Evolutionary conservation across 2,113 vertebrate species (phyloP).

Genomic region (Cnemophilus loriae): DNA sequence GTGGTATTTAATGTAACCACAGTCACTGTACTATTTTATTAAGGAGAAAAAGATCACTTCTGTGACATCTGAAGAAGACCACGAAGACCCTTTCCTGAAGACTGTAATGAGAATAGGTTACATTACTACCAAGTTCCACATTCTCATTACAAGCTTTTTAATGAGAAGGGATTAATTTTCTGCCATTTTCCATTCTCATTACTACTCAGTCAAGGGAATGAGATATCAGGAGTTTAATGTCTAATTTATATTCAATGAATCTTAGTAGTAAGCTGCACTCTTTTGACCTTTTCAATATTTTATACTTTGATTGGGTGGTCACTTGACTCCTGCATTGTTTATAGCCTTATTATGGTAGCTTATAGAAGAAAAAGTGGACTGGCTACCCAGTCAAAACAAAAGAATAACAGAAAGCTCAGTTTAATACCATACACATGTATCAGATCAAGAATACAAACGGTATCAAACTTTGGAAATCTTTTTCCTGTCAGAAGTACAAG

Average conservation of each 20-base stretch:
- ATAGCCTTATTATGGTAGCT: not conserved
- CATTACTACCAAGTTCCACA: slow-evolving; percentile 17
- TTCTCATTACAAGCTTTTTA: slow-evolving; percentile 61
- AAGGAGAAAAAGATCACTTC: not conserved
- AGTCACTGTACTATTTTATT: not conserved
- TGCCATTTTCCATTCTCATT: slow-evolving; percentile 63
- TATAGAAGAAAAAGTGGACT: not conserved
- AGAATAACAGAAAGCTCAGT: not conserved
- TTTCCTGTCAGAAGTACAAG: not conserved
- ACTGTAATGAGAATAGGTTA: slow-evolving; percentile 30
- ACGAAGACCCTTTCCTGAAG: slow-evolving; percentile 10
- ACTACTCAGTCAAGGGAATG: slow-evolving; percentile 44
- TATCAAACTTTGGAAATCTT: not conserved
- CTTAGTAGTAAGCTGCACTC: slow-evolving; percentile 8
- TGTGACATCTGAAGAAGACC: slow-evolving; percentile 4
- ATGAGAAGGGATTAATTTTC: slow-evolving; percentile 66
- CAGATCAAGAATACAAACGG: not conserved
- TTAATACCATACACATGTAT: not conserved
- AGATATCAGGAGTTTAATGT: slow-evolving; percentile 50
- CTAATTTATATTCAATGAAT: slow-evolving; percentile 67
- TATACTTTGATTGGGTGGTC: slow-evolving; percentile 45
- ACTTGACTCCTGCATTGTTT: slow-evolving; percentile 49
- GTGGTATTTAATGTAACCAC: not conserved
- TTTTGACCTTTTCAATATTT: slow-evolving; percentile 64
- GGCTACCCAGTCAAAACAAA: not conserved